Base-by-base conservation (phyloP, 1,140 invertebrate species). In the Leptinotarsa lineolata region DNA sequence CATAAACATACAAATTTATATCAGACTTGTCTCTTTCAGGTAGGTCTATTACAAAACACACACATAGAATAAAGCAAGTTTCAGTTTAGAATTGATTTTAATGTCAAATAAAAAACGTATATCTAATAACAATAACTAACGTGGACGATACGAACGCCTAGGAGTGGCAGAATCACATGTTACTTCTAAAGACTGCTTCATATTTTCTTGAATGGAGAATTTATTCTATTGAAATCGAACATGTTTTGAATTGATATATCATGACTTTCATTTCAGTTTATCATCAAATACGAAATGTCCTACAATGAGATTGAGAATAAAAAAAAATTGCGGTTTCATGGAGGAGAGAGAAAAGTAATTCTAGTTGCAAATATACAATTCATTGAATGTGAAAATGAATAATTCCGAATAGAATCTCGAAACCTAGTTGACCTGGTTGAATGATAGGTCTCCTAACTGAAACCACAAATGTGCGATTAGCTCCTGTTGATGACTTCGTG, bases 101-200 rank as follows among this genome's bases (percentile, higher is more conserved):
- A 54, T 54, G 48, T 54, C 48, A 18, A 54, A 54, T 54, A 54
- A 54, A 54, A 54, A 54, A 54, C 48, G 48, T 54, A 54, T 54
- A 54, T 54, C 15, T 18, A 54, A 54, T 54, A 54, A 54, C 48
- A 54, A 54, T 54, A 54, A 54, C 48, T 54, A 54, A 54, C 48
- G 15, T 18, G 48, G 48, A 54, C 48, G 15, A 13, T 15, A 54
- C n/a, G 48, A 54, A 54, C 48, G 48, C 48, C 48, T 54, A 54
- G 48, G 48, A 54, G 48, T 54, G 48, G 48, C 48, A 18, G 48
- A 54, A 54, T 54, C 48, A 15, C 48, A 54, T 54, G 16, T 54
- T 15, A 15, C 16, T 54, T 13, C 48, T 18, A 54, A 54, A 54
- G 48, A 16, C 48, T 54, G 48, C 48, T 54, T 54, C 48, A 54